Evolutionary conservation across 2,888 invertebrate genomes (phyloP), one percentile per base, ranked within the genome.

Genomic region (Minunthozetes semirufus): DNA sequence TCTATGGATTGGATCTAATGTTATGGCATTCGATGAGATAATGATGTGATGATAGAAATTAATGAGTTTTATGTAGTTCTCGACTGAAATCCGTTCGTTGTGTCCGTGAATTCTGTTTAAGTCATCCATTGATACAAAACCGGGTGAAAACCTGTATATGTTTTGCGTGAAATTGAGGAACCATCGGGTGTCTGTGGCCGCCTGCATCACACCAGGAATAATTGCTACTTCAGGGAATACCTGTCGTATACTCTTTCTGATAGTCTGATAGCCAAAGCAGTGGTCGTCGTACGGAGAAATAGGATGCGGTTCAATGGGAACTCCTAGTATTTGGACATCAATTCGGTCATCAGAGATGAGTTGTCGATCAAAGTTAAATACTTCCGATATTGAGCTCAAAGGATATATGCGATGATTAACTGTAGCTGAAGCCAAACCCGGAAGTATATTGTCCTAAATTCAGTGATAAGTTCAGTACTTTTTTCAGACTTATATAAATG

Each of bases 321-420:
- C 27, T 4, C 61, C 72, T 42, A 76, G 11, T 15, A 77, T 33
- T 38, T 77, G 71, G 11, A 79, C 56, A 22, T 76, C 22, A 9
- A 79, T 75, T 33, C 76, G 38, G 3, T 77, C 33, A 77, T 83
- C 82, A 73, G 79, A 76, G 61, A 82, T 81, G 1, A 81, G 77
- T 8, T 78, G 73, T 22, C 77, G 75, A 70, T 82, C 81, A 78
- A 79, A 79, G 50, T 80, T 79, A 8, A 82, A 0, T 33, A 76
- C 78, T 75, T 78, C 63, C n/a, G 42, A 46, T 29, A 61, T 76
- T 59, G 56, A 46, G 33, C 61, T 70, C 38, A 72, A 50, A 22
- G 85, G 84, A 79, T 85, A 84, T 46, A 85, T 81, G 33, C 85
- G 80, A 76, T 85, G 85, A 78, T 86, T 85, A 27, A 86, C 81